Percentiles rank a stretch among this genome's conserved stretches.
These are phyloP conservation scores for Druon quercuslanigerum DNA, from an alignment of 1,140 invertebrate genomes.

Conservation along the genomic window DNA sequence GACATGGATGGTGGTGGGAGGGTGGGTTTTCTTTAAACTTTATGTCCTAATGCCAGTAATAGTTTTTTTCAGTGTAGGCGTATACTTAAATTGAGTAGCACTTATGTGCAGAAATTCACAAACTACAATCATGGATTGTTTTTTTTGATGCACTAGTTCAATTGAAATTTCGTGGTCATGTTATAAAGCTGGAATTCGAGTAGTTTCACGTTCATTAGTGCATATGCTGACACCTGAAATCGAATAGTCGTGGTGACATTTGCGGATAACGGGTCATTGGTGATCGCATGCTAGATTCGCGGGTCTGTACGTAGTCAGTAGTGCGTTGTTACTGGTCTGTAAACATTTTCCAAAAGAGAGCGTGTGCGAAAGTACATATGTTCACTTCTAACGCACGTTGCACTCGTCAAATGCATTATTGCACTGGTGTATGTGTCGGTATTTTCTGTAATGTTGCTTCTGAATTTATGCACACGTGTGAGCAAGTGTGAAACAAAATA, in stretches of 20 bases:
- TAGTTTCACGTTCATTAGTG: constrained; percentile 18
- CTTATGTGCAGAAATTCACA: too few species aligned
- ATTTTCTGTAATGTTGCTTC: constrained; percentile 27
- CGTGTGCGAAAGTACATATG: constrained; percentile 40
- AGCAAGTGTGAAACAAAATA: background rate
- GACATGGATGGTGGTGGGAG: too few species aligned
- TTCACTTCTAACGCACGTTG: constrained; percentile 48
- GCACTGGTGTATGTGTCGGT: constrained; percentile 56
- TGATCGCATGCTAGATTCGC: background rate
- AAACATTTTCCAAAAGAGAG: constrained; percentile 21
- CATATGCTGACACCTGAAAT: constrained; percentile 11
- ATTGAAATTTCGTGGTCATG: background rate
- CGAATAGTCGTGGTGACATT: constrained; percentile 2
- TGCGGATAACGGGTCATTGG: background rate
- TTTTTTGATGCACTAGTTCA: background rate
- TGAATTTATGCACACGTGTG: background rate
- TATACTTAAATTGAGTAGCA: too few species aligned
- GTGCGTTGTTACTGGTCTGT: too few species aligned
- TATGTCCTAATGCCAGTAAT: too few species aligned
- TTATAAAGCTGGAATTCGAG: background rate
- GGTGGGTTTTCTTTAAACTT: too few species aligned
- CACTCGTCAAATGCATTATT: constrained; percentile 65
- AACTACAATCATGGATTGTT: too few species aligned
- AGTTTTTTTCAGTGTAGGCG: too few species aligned
- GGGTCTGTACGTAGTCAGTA: background rate